Evolutionary conservation across 2,113 vertebrate species (phyloP).

Genomic region (Cricetomys ansorgei): DNA sequence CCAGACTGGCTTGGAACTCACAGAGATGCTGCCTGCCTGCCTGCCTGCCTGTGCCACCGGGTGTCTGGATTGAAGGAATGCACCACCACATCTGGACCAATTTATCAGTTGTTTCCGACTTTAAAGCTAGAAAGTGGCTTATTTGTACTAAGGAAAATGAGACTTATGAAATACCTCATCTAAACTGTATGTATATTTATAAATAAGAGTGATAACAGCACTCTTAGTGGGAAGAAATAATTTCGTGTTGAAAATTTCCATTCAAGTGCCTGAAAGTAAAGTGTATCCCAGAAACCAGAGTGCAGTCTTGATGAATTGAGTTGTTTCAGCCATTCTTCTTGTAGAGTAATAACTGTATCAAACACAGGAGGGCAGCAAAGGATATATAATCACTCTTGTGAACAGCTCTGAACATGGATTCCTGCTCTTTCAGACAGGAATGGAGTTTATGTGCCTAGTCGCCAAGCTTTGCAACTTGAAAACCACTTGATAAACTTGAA

Average conservation of each 20-base stretch:
- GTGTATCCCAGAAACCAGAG: background rate
- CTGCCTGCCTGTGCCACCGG: too few relatives aligned
- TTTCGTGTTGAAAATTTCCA: background rate
- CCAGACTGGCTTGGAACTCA: background rate
- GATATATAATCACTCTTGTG: background rate
- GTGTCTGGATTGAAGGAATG: background rate
- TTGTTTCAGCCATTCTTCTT: background rate
- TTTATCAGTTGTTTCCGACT: background rate
- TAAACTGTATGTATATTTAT: background rate
- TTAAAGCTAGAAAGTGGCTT: background rate
- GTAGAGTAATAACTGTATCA: constrained; percentile 2
- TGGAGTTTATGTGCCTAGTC: background rate
- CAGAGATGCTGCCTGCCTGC: background rate
- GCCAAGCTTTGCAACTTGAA: background rate
- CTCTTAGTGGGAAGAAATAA: background rate
- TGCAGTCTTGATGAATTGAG: background rate
- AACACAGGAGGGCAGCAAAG: constrained; percentile 73
- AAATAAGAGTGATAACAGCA: background rate
- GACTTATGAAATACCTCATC: background rate
- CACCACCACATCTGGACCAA: background rate
- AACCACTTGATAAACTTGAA: background rate
- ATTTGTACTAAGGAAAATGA: background rate
- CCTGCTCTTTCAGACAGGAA: background rate
- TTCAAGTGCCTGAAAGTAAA: constrained; percentile 23
- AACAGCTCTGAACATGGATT: background rate